A percentile compares a stretch with the other conserved stretches of the same genome.
These are phyloP conservation scores for Dipodomys stephensi DNA, from an alignment of 2,113 vertebrate species.

Conservation along the genomic window DNA sequence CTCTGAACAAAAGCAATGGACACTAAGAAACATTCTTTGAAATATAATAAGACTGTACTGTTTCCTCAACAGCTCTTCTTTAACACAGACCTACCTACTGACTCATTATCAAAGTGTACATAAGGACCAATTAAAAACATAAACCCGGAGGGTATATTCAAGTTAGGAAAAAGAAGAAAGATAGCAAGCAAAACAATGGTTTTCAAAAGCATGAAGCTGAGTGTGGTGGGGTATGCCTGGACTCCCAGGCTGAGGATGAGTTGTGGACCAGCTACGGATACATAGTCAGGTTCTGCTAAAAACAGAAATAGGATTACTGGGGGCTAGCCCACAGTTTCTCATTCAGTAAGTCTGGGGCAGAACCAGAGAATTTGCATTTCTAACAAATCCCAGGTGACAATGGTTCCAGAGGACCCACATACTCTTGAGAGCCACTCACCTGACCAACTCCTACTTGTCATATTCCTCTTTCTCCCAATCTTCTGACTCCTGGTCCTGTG, in stretches of 20 bases:
- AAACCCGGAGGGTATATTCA: neutral
- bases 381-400: neutral
- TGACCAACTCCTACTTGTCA: neutral
- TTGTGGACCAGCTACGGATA: neutral
- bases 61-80: conserved; percentile 21
- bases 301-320: neutral
- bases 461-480: neutral
- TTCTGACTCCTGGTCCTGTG: neutral
- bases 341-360: neutral
- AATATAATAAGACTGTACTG: conserved; percentile 46
- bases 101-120: neutral
- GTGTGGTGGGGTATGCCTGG: neutral
- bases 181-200: neutral
- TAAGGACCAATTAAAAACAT: conserved; percentile 7
- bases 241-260: neutral
- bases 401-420: neutral
- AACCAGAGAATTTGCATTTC: neutral
- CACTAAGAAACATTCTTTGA: conserved; percentile 44
- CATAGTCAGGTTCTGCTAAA: no score
- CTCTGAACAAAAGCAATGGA: conserved; percentile 48
- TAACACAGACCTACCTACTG: neutral
- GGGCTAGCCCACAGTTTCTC: neutral
- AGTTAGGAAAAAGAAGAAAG: neutral
- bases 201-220: neutral
- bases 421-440: no score